phyloP scores from a whole-genome alignment of 2,113 vertebrate species.

The Lepisosteus osseus region DNA sequence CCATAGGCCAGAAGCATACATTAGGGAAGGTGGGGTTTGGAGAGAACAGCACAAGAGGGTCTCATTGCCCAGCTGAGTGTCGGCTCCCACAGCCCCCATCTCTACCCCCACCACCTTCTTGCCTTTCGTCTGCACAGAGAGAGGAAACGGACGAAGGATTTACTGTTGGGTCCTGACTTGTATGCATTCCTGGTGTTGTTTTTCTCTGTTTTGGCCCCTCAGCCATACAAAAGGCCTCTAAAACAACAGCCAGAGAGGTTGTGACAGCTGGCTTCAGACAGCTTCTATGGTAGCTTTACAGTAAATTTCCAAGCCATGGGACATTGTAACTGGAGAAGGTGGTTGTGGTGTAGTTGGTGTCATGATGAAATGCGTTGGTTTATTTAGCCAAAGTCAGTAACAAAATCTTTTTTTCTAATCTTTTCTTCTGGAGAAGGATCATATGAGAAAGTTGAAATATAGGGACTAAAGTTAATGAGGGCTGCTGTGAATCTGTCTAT shows the following conservation, averaged over 20 bases:
- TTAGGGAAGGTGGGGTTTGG: too few species aligned
- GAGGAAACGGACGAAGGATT: constrained; percentile 75
- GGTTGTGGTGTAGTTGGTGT: too few species aligned
- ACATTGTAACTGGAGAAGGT: too few species aligned
- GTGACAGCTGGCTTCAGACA: constrained; percentile 81
- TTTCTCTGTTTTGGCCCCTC: constrained; percentile 70
- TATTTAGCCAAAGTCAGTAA: too few species aligned
- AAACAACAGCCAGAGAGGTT: constrained; percentile 80
- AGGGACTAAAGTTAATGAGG: too few species aligned
- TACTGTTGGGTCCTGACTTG: constrained; percentile 80
- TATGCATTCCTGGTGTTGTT: constrained; percentile 80
- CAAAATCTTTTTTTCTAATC: too few species aligned
- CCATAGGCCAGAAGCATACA: too few species aligned
- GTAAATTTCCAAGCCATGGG: constrained; percentile 44
- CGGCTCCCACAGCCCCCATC: constrained; percentile 54
- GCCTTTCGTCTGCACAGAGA: constrained; percentile 57
- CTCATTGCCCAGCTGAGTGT: constrained; percentile 27
- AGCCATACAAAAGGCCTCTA: constrained; percentile 76
- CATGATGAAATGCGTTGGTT: too few species aligned
- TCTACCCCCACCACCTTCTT: constrained; percentile 27
- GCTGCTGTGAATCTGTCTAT: too few species aligned
- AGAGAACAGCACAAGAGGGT: not conserved
- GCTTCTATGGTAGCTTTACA: constrained; percentile 67
- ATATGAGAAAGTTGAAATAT: too few species aligned
- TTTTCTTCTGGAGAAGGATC: too few species aligned